phyloP scores from a whole-genome alignment of 1,140 invertebrate species.

The Leptinotarsa defecta region DNA sequence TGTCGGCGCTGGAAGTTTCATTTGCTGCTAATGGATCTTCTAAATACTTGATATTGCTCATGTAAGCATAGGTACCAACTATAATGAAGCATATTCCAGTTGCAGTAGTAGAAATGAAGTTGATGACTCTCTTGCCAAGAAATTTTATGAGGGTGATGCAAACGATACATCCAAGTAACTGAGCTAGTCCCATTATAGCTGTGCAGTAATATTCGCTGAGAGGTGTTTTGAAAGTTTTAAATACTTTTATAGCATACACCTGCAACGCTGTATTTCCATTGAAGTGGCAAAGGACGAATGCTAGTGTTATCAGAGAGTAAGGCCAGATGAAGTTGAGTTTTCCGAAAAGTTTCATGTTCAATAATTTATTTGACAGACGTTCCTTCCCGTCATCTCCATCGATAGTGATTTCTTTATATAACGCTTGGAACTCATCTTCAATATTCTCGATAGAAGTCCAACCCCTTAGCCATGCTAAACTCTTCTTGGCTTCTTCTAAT shows the following conservation, averaged over 20 bases:
- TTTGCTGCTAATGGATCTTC: constrained; percentile 2
- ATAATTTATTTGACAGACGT: background rate
- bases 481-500: constrained; percentile 63
- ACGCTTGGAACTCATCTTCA: constrained; percentile 61
- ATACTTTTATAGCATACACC: constrained; percentile 75
- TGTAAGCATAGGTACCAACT: constrained; percentile 63
- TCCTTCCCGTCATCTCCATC: constrained; percentile 8
- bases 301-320: constrained; percentile 65
- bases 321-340: constrained; percentile 65
- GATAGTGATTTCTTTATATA: constrained; percentile 44
- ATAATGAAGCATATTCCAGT: constrained; percentile 66
- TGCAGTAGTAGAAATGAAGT: constrained; percentile 67
- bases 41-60: constrained; percentile 44
- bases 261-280: constrained; percentile 71
- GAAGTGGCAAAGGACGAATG: constrained; percentile 73
- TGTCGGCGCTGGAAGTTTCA: background rate
- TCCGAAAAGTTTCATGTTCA: constrained; percentile 56
- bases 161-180: constrained; percentile 66
- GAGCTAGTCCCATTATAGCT: constrained; percentile 68
- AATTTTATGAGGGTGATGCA: constrained; percentile 70
- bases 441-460: constrained; percentile 63
- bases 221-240: constrained; percentile 68
- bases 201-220: constrained; percentile 75
- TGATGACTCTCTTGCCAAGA: constrained; percentile 70
- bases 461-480: constrained; percentile 69